A percentile compares a stretch with the other conserved stretches of the same genome.
phyloP scores from a whole-genome alignment of 2,888 invertebrate genomes.

The Ophion costatus region DNA sequence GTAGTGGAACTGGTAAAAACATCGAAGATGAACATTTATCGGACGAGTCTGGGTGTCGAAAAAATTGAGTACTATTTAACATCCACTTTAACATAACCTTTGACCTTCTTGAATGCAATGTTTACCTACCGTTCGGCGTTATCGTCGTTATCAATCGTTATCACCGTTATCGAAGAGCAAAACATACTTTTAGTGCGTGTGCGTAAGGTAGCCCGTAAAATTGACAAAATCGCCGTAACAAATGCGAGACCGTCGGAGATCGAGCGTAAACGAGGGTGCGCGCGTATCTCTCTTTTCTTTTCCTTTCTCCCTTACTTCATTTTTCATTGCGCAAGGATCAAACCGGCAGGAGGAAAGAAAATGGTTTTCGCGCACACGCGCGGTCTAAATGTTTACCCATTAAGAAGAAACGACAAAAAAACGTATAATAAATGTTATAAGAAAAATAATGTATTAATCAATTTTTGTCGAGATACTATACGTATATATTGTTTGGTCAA shows the following conservation, averaged over 20 bases:
- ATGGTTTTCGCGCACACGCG: not conserved
- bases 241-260: not conserved
- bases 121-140: not conserved
- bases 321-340: not conserved
- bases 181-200: not conserved
- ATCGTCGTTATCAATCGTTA: not conserved
- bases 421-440: conserved; percentile 55
- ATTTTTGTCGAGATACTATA: conserved; percentile 11
- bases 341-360: not conserved
- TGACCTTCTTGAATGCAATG: not conserved
- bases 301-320: not conserved
- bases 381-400: conserved; percentile 39
- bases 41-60: not conserved
- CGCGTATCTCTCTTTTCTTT: not conserved
- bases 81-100: not conserved
- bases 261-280: not conserved
- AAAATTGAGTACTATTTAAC: not conserved
- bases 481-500: not conserved
- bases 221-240: not conserved
- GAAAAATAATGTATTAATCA: not conserved
- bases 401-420: not conserved
- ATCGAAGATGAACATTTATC: not conserved
- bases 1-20: not conserved
- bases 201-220: not conserved
- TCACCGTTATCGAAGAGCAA: not conserved